Evolutionary conservation across 1,140 invertebrate species (phyloP), one percentile per base, ranked within the genome.

Genomic region (Anastrepha ludens): DNA sequence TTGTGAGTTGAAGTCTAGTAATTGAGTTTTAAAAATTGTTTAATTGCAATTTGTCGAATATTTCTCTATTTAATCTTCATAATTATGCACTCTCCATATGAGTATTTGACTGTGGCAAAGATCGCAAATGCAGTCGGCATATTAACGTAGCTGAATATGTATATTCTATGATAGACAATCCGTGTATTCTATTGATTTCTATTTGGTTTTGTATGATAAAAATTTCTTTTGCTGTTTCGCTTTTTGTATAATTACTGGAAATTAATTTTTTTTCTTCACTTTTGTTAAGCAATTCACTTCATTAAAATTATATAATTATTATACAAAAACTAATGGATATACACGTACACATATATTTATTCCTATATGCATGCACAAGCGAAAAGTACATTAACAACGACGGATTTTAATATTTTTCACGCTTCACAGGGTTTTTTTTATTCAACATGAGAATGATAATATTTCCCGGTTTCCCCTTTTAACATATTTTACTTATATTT

Each of bases 371-470:
- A 47, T 13, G 11, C 70, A 47, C 70, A 74, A 78, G 44, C 64
- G 29, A 47, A 47, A 50, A 78, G 3, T 20, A 55, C n/a, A 81
- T 47, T 47, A 29, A 55, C 17, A 20, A 47, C 47, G 13, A 74
- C 7, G 74, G 17, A 81, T 29, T 67, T 47, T n/a, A 50, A 44
- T 17, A 81, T 17, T 81, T 3, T 20, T 81, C 74, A 81, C n/a
- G 74, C 74, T 81, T 58, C 50, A 81, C 74, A 20, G 47, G 7
- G 15, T 81, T 81, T 81, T n/a, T 55, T 50, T 81, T n/a, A 81
- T 81, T 55, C 74, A 50, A 58, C 20, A 81, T 81, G 74, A n/a
- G 20, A 81, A 81, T 81, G 74, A 55, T 81, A 81, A 20, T 81
- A 81, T 81, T 55, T 81, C 44, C 70, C 74, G 74, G 47, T 20